A percentile compares a stretch with the other conserved stretches of the same genome.
Conservation (phyloP, 2,888 invertebrate genomes). For the Epinotia brunnichana region DNA sequence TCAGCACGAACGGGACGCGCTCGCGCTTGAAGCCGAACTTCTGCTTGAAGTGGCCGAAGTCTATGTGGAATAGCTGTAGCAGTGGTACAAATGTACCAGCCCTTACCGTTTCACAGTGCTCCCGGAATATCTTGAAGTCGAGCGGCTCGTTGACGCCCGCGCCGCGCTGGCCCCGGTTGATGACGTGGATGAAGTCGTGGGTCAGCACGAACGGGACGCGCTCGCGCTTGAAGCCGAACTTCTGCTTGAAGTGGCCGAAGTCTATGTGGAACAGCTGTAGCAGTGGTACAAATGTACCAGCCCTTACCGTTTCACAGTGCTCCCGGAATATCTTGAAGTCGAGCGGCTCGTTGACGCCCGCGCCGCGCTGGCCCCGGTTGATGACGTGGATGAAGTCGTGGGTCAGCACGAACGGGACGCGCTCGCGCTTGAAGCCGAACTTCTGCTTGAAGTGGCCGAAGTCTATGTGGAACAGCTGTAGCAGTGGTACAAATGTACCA, state of each 20-base stretch:
- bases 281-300: too few species aligned
- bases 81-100: conserved; percentile 15
- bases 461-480: too few species aligned
- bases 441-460: too few species aligned
- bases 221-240: conserved; percentile 96
- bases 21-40: conserved; percentile 97
- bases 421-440: too few species aligned
- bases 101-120: conserved; percentile 89
- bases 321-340: too few species aligned
- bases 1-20: conserved; percentile 97
- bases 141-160: conserved; percentile 86
- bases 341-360: too few species aligned
- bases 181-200: conserved; percentile 97
- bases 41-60: conserved; percentile 96
- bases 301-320: too few species aligned
- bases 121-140: conserved; percentile 93
- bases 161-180: conserved; percentile 93
- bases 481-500: too few species aligned
- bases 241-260: conserved; percentile 97
- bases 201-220: conserved; percentile 98
- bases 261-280: conserved; percentile 94
- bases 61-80: conserved; percentile 93
- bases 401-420: too few species aligned
- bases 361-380: too few species aligned
- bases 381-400: too few species aligned